Conservation (phyloP, 2,797 vertebrate genomes). For the Cirrhinus mrigala region DNA sequence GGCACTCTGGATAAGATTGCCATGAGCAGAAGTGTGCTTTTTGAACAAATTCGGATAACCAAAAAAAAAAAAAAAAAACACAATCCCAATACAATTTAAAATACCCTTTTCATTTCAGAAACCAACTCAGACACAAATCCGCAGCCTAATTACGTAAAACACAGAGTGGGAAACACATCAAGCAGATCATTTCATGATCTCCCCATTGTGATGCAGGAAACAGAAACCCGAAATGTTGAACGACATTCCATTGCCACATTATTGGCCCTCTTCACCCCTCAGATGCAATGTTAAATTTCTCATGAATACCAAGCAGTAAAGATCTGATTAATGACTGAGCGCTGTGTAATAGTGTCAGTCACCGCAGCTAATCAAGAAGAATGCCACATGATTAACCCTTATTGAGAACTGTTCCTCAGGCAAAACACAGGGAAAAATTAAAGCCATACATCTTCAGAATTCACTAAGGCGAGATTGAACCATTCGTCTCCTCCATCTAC, state of each 20-base stretch:
- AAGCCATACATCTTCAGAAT: constrained; percentile 59
- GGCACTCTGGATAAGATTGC: constrained; percentile 10
- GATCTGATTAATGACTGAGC: constrained; percentile 49
- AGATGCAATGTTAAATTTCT: constrained; percentile 42
- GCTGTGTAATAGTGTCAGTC: constrained; percentile 39
- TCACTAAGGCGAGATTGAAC: constrained; percentile 23
- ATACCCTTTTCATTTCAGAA: constrained; percentile 10
- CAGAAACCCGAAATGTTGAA: background rate
- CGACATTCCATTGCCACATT: background rate
- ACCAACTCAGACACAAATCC: constrained; percentile 13
- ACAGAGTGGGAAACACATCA: background rate
- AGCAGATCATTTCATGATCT: background rate
- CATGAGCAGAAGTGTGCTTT: background rate
- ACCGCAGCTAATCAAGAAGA: constrained; percentile 57
- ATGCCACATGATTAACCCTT: constrained; percentile 59
- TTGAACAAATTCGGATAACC: background rate
- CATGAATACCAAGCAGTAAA: constrained; percentile 50
- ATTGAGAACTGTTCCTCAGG: constrained; percentile 53
- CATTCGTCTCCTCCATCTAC: constrained; percentile 26
- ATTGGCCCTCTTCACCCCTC: constrained; percentile 21
- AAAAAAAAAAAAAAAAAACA: background rate
- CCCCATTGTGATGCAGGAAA: constrained; percentile 13
- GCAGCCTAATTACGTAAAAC: background rate
- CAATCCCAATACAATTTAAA: background rate
- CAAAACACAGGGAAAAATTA: constrained; percentile 57